Base-by-base conservation (phyloP, 1,140 invertebrate species). In the Heliconius melpomene region DNA sequence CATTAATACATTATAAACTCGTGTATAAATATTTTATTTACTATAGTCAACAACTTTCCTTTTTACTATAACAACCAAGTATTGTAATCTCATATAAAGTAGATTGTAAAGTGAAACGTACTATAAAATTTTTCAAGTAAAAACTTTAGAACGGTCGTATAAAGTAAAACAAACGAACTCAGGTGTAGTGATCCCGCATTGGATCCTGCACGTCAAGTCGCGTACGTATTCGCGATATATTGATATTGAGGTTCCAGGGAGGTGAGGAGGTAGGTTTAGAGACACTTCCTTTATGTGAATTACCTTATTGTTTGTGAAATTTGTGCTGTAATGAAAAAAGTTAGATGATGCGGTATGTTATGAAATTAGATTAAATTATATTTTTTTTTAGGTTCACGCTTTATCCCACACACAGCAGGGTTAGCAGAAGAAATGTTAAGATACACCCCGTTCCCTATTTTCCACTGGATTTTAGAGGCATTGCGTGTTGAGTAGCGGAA, bases 111-210 rank as follows among this genome's bases (percentile, higher is more conserved):
- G 7, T 71, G 18, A 40, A 71, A 46, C 50, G 70, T 57, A n/a
- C 29, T 40, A 70, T 76, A 76, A 76, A 36, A 76, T 72, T 74
- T 40, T 78, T 60, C 72, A 78, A 50, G 71, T 74, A 74, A 79
- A 79, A 79, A 79, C 73, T 71, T 79, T 40, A 50, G 40, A 79
- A 16, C n/a, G 60, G 75, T 72, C 76, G 36, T 76, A 76, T 75
- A 80, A 79, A 75, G 66, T 72, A 74, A 79, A 80, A 73, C 70
- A 80, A 80, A 50, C 46, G 74, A 80, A 75, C 79, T 76, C 74
- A 80, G 78, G 74, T 79, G 78, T 71, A 78, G 46, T 50, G 54
- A 75, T 79, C 57, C 40, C 40, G 78, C 38, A 75, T 79, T 79
- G 46, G 73, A 79, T 79, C 60, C 40, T 71, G n/a, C 26, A 40